Conservation (phyloP, 2,888 invertebrate species). For the Heliconius sara region DNA sequence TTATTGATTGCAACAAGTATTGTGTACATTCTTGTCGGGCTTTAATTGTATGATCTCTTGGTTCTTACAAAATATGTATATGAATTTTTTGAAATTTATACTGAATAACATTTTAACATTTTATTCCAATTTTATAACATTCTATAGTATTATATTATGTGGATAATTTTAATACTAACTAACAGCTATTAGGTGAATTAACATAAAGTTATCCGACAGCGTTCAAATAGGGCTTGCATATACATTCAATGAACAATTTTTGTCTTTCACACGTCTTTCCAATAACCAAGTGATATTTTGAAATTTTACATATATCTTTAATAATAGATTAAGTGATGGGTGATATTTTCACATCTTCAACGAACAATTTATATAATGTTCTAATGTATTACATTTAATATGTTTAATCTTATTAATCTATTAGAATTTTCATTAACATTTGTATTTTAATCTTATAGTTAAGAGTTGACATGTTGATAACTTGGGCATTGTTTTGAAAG, state of each 20-base stretch:
- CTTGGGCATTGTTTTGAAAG: conserved; percentile 52
- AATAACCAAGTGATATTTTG: conserved; percentile 77
- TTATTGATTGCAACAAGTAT: conserved; percentile 25
- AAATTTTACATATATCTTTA: conserved; percentile 63
- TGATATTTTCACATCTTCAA: conserved; percentile 68
- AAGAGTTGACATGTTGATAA: conserved; percentile 50
- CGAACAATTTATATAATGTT: conserved; percentile 63
- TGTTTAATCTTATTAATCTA: conserved; percentile 58
- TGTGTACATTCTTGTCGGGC: conserved; percentile 39
- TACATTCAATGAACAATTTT: conserved; percentile 26
- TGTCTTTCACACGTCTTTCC: conserved; percentile 63
- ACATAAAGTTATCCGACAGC: not conserved
- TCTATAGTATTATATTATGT: not conserved
- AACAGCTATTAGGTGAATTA: not conserved
- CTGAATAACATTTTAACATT: conserved; percentile 2
- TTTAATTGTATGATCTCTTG: conserved; percentile 51
- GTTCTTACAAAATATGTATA: conserved; percentile 27
- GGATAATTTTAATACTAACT: not conserved
- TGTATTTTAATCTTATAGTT: conserved; percentile 53
- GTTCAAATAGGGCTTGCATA: not conserved
- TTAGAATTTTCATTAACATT: conserved; percentile 54
- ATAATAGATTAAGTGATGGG: conserved; percentile 63
- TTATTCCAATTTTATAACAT: conserved; percentile 18
- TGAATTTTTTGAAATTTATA: conserved; percentile 29
- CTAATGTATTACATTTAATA: conserved; percentile 53